A percentile compares a stretch with the other conserved stretches of the same genome.
These are phyloP conservation scores for Chrysotoxum bicinctum DNA, from an alignment of 2,888 invertebrate genomes.

Conservation along the genomic window DNA sequence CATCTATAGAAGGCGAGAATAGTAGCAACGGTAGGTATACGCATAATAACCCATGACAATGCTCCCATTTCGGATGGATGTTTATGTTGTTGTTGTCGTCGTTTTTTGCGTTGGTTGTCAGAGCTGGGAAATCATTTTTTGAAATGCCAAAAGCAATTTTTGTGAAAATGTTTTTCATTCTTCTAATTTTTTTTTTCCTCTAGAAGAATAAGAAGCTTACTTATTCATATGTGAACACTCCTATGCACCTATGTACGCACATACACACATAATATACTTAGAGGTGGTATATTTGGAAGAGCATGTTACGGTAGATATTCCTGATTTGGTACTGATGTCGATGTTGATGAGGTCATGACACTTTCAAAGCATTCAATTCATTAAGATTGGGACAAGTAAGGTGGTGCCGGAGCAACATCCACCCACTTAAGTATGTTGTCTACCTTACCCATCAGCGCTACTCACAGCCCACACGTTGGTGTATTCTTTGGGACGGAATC, in stretches of 20 bases:
- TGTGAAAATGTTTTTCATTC: slow-evolving; percentile 35
- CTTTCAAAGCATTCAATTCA: slow-evolving; percentile 39
- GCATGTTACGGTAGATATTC: slow-evolving; percentile 53
- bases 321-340: slow-evolving; percentile 14
- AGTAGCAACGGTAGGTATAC: not conserved
- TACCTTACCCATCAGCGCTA: not conserved
- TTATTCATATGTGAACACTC: not conserved
- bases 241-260: not conserved
- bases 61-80: slow-evolving; percentile 12
- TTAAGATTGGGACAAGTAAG: slow-evolving; percentile 11
- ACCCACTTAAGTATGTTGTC: not conserved
- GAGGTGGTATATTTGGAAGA: not conserved
- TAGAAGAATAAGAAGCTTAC: not conserved
- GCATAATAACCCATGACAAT: slow-evolving; percentile 34
- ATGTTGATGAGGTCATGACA: slow-evolving; percentile 51
- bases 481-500: slow-evolving; percentile 29
- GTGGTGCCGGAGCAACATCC: not conserved
- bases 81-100: not conserved
- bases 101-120: not conserved
- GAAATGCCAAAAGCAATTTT: slow-evolving; percentile 54
- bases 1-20: not conserved
- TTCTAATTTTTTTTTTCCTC: not conserved
- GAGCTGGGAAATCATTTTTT: slow-evolving; percentile 34
- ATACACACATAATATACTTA: not conserved
- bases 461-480: not conserved